These are phyloP conservation scores for Thalpophila matura DNA, from an alignment of 2,888 invertebrate species.

Conservation along the genomic window DNA sequence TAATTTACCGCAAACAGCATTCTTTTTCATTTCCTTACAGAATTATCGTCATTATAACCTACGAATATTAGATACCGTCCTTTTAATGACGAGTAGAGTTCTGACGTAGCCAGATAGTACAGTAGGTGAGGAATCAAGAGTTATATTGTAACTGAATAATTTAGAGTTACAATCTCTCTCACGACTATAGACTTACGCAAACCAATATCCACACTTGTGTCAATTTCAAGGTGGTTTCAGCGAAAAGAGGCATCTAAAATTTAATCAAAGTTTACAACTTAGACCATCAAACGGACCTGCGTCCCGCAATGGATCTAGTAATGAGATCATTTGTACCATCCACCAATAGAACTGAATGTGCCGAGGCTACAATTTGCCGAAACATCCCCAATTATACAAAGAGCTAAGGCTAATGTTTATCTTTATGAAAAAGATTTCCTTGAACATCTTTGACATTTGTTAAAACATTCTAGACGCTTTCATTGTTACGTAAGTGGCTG, in stretches of 20 bases:
- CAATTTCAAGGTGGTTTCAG: background rate
- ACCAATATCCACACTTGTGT: constrained; percentile 1
- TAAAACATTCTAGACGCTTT: constrained; percentile 23
- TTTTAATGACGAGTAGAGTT: no score
- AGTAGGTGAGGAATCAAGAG: no score
- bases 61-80: no score
- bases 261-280: constrained; percentile 62
- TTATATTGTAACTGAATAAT: background rate
- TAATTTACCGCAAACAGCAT: no score
- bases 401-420: constrained; percentile 64
- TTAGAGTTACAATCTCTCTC: background rate
- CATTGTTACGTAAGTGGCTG: constrained; percentile 33
- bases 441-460: constrained; percentile 41
- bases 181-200: background rate
- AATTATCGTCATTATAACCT: no score
- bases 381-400: constrained; percentile 69
- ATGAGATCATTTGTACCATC: constrained; percentile 78
- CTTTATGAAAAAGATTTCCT: constrained; percentile 64
- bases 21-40: no score
- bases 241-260: constrained; percentile 37
- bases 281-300: constrained; percentile 66
- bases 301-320: constrained; percentile 75
- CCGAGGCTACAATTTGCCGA: constrained; percentile 69
- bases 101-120: no score
- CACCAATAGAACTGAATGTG: constrained; percentile 72